Evolutionary conservation across 2,888 invertebrate species (phyloP), one percentile per base, ranked within the genome.

Genomic region (Habroteleia sp.): DNA sequence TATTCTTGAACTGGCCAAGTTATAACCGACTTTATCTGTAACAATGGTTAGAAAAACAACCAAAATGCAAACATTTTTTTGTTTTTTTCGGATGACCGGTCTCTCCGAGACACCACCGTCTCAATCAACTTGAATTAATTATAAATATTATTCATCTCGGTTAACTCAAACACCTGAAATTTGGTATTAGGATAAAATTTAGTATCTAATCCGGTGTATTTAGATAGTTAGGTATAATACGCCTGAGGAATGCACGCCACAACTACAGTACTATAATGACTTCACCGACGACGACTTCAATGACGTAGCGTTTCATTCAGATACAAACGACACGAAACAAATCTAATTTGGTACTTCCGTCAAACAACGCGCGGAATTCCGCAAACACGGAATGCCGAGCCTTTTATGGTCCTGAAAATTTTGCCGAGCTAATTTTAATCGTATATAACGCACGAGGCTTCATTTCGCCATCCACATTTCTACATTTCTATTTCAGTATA

Each of bases 271-370:
- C 73, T 76, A 73, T 76, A 73, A 77, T 77, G 76, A 58, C 54
- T 56, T 65, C 31, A 50, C 54, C 31, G 75, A 39, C 39, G 50
- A 46, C 66, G 60, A 33, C 33, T 42, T 48, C 73, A 41, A 65
- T 81, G 82, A 81, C 82, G 82, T 81, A 78, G 56, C 65, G 58
- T 2, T 81, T 82, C 82, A 82, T 82, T 81, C 81, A 81, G 75
- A 75, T 71, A 76, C 44, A 71, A 76, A 75, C 76, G 79, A 79
- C 79, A 75, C 60, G 77, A 78, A 78, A 77, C 79, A 66, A 76
- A 76, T 81, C 80, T 83, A 83, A 83, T 80, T 83, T 46, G 27
- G 80, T 73, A 82, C 79, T 82, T 83, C 82, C 83, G 81, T 76
- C 68, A 79, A 76, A 66, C 52, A 58, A 56, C 62, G 35, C 25